Conservation (phyloP, 2,888 invertebrate genomes). For the Stenodema calcarata region DNA sequence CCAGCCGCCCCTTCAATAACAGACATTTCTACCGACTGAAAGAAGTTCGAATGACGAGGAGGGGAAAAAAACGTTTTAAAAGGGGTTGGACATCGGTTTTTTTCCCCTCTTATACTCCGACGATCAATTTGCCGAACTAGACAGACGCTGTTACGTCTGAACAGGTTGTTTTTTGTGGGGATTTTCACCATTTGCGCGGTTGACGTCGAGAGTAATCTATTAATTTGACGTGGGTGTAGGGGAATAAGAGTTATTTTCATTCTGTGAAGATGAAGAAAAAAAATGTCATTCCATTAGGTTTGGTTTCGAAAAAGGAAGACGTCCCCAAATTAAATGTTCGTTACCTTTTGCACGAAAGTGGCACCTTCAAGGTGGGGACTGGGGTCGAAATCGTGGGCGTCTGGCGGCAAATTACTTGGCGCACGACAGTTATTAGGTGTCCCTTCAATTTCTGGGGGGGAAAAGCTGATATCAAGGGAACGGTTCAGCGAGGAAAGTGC, state of each 20-base stretch:
- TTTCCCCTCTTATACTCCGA: not conserved
- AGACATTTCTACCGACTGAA: not conserved
- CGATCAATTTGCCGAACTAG: not conserved
- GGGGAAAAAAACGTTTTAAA: not conserved
- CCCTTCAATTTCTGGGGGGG: not conserved
- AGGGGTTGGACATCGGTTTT: not conserved
- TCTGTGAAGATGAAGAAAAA: not conserved
- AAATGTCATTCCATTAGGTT: not conserved
- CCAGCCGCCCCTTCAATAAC: not conserved
- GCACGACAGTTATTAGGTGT: not conserved
- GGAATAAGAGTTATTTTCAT: not conserved
- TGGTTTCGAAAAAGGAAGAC: not conserved
- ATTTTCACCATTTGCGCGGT: not conserved
- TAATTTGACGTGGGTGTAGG: not conserved
- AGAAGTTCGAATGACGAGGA: not conserved
- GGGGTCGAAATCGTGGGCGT: not conserved
- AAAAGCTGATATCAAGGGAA: not conserved
- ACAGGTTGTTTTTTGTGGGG: not conserved
- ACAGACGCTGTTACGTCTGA: not conserved
- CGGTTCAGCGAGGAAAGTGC: not conserved
- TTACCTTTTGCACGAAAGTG: not conserved
- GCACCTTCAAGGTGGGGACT: not conserved
- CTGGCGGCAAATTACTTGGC: not conserved
- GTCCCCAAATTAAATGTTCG: not conserved
- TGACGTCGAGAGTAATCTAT: not conserved